Conservation (phyloP, 2,113 vertebrate species). For the Burhinus oedicnemus region DNA sequence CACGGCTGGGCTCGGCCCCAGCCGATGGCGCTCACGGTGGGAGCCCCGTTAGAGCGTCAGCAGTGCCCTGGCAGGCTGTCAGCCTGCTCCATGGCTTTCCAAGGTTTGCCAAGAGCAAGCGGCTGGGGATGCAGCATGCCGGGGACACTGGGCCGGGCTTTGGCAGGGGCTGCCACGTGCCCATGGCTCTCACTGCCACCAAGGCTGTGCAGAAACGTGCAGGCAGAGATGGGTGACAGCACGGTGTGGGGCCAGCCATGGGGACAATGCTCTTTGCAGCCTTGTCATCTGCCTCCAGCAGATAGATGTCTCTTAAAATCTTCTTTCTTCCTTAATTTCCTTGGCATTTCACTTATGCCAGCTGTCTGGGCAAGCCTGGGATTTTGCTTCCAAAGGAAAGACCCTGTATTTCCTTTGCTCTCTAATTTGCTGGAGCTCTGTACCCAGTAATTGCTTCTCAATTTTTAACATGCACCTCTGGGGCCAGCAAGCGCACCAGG, state of each 20-base stretch:
- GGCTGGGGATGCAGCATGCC: accelerated
- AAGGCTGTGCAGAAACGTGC: background rate
- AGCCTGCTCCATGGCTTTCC: accelerated
- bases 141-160: accelerated
- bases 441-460: background rate
- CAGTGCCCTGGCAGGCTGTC: background rate
- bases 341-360: background rate
- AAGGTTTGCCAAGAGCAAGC: background rate
- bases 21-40: accelerated
- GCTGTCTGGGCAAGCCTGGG: background rate
- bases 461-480: background rate
- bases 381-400: background rate
- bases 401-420: background rate
- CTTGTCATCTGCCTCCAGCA: background rate
- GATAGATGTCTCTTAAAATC: background rate
- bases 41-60: background rate
- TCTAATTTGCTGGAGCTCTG: background rate
- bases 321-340: background rate
- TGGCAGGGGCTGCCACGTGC: background rate
- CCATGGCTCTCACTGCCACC: accelerated
- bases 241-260: accelerated
- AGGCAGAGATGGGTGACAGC: background rate
- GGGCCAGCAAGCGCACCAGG: background rate
- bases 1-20: background rate
- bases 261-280: background rate